These are phyloP conservation scores for Tamias sibiricus DNA, from an alignment of 2,113 vertebrate species.

Conservation along the genomic window DNA sequence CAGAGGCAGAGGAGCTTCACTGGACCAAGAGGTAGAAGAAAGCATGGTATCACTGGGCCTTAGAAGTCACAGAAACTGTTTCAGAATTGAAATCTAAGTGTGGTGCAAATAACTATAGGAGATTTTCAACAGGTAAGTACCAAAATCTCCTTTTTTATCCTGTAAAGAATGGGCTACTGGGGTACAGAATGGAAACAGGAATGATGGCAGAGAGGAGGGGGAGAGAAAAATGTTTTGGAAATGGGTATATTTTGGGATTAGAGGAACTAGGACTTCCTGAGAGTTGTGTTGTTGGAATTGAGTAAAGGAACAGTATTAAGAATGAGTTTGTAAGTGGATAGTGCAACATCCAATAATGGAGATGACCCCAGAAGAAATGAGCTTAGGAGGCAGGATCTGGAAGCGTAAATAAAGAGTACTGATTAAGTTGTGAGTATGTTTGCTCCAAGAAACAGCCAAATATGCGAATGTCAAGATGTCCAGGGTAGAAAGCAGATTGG, in stretches of 20 bases:
- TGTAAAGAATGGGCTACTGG: neutral
- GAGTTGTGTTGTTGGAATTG: neutral
- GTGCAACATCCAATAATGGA: neutral
- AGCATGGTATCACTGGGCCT: fast-evolving
- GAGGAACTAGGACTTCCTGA: neutral
- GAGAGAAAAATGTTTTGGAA: neutral
- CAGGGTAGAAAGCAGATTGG: neutral
- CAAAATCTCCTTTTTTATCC: neutral
- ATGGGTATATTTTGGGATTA: neutral
- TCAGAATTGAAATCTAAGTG: neutral
- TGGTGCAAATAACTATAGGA: neutral
- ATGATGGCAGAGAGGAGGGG: fast-evolving
- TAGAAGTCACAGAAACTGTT: neutral
- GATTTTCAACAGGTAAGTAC: neutral
- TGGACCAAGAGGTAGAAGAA: neutral
- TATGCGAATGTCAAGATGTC: neutral
- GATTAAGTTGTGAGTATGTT: neutral
- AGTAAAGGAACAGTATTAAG: neutral
- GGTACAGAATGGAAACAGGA: neutral
- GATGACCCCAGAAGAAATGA: neutral
- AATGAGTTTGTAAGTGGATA: neutral
- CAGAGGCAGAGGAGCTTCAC: neutral
- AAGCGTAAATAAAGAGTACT: neutral
- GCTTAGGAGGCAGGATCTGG: neutral
- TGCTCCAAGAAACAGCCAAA: neutral